phyloP scores from a whole-genome alignment of 2,888 invertebrate species.

The Pseudeuparius sepicola region DNA sequence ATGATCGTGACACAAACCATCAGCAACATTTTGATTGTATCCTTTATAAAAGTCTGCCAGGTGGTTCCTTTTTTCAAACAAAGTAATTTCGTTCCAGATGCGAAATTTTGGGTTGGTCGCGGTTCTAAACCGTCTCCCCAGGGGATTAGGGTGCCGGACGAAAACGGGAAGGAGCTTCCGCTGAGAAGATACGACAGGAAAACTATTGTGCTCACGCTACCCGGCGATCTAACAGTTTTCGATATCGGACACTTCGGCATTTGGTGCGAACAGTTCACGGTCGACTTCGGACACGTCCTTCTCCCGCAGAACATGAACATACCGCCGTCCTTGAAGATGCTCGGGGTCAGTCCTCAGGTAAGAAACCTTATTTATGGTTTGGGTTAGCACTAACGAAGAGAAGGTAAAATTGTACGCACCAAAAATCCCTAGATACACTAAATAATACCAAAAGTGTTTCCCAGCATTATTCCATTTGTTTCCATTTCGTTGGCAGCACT shows the following conservation, averaged over 20 bases:
- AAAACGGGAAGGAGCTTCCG: constrained; percentile 77
- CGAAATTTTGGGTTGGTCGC: constrained; percentile 87
- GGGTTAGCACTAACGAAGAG: neutral
- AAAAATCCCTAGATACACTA: too few relatives aligned
- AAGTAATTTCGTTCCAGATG: constrained; percentile 57
- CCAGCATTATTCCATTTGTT: too few relatives aligned
- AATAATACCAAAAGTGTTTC: too few relatives aligned
- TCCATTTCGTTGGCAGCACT: too few relatives aligned
- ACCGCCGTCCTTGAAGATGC: constrained; percentile 86
- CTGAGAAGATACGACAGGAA: constrained; percentile 74
- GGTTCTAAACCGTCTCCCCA: constrained; percentile 72
- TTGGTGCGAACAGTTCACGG: constrained; percentile 89
- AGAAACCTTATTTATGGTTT: too few relatives aligned
- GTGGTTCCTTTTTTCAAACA: too few relatives aligned
- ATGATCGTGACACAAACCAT: too few relatives aligned
- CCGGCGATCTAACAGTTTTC: constrained; percentile 80
- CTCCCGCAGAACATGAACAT: constrained; percentile 69
- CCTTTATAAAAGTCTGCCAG: too few relatives aligned
- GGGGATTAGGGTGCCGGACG: constrained; percentile 80
- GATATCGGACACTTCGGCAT: constrained; percentile 89
- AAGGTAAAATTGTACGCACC: too few relatives aligned
- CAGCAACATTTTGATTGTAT: too few relatives aligned
- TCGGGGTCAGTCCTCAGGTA: constrained; percentile 91
- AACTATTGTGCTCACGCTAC: constrained; percentile 81
- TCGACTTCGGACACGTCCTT: constrained; percentile 81